These are phyloP conservation scores for Pentamera pediparva DNA, from an alignment of 53 echinoderm and acorn worm species.

Conservation along the genomic window DNA sequence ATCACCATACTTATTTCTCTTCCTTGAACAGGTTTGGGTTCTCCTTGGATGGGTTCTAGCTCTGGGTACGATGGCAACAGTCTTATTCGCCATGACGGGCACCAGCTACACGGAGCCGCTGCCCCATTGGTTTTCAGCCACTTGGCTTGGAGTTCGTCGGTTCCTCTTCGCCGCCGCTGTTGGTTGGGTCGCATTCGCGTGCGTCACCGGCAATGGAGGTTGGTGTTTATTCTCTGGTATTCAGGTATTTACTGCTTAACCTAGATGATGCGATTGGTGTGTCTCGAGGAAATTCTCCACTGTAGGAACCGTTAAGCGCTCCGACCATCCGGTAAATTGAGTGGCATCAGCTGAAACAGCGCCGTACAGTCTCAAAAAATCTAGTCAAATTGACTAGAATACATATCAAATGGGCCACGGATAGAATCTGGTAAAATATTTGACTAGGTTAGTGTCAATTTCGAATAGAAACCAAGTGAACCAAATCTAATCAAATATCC, in stretches of 20 bases:
- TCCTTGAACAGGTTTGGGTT: not conserved
- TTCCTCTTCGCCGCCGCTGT: conserved; percentile 37
- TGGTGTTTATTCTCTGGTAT: not conserved
- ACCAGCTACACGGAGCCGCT: conserved; percentile 16
- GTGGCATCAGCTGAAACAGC: not conserved
- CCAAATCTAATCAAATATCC: too few species aligned
- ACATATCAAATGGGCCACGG: too few species aligned
- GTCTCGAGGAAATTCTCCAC: too few species aligned
- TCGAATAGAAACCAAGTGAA: too few species aligned
- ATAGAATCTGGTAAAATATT: not conserved
- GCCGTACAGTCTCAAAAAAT: too few species aligned
- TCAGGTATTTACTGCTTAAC: not conserved
- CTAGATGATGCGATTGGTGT: too few species aligned
- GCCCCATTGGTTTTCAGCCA: conserved; percentile 30
- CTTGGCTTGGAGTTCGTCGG: conserved; percentile 36
- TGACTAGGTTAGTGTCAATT: too few species aligned
- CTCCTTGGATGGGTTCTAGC: conserved; percentile 10
- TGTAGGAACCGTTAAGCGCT: too few species aligned
- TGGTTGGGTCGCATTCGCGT: conserved; percentile 58
- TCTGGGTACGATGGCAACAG: not conserved
- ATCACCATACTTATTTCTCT: not conserved
- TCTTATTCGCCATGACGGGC: conserved; percentile 12
- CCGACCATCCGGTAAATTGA: too few species aligned
- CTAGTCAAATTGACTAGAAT: too few species aligned
- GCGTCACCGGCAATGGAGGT: conserved; percentile 60